Evolutionary conservation across 2,888 invertebrate genomes (phyloP).

Genomic region (Philopedon plagiatum): DNA sequence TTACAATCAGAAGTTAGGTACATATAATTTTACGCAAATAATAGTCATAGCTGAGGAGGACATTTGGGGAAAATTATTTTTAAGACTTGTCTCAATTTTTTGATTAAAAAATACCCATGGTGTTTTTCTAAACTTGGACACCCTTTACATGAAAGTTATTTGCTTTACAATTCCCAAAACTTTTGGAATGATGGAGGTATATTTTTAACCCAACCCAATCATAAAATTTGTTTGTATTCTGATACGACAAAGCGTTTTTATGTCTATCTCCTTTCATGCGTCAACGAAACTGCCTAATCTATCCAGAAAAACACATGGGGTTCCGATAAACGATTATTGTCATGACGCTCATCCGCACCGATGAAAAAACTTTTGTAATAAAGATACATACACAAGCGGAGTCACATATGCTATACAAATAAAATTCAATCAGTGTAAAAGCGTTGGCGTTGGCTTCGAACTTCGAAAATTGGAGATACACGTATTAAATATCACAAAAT

Average conservation of each 20-base stretch:
- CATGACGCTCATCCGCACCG: slow-evolving; percentile 23
- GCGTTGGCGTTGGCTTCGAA: slow-evolving; percentile 1
- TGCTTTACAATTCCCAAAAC: too few species aligned
- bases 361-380: slow-evolving; percentile 45
- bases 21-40: too few species aligned
- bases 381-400: slow-evolving; percentile 23
- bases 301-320: slow-evolving; percentile 27
- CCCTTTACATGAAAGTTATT: too few species aligned
- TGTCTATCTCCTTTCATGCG: neutral
- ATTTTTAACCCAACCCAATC: neutral
- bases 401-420: slow-evolving; percentile 54
- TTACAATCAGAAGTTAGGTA: too few species aligned
- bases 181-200: too few species aligned
- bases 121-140: too few species aligned
- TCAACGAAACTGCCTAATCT: neutral
- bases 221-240: neutral
- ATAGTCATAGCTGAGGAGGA: too few species aligned
- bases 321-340: slow-evolving; percentile 24
- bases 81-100: too few species aligned
- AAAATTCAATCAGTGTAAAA: slow-evolving; percentile 53
- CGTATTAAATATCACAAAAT: neutral
- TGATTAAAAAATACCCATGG: too few species aligned
- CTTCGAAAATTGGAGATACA: neutral
- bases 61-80: too few species aligned
- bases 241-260: neutral